Evolutionary conservation across 2,113 vertebrate species (phyloP).

Genomic region (Notothenia rossii): DNA sequence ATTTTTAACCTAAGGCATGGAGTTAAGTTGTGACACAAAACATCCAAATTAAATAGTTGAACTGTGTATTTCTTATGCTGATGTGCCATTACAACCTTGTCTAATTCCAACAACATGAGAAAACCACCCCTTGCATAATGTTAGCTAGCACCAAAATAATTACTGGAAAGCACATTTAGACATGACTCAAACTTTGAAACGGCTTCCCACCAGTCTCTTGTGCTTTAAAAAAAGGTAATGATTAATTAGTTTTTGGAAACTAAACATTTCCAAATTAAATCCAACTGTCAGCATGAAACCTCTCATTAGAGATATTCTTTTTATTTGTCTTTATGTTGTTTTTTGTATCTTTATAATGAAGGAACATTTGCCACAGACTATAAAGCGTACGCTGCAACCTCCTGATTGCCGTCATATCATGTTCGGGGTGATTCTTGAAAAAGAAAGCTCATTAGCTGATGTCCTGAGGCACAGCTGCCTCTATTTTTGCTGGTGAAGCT

Average conservation of each 20-base stretch:
- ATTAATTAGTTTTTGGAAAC: slow-evolving; percentile 29
- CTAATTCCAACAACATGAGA: neutral
- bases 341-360: slow-evolving; percentile 39
- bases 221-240: neutral
- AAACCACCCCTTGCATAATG: neutral
- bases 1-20: no score
- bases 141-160: neutral
- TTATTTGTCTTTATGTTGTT: neutral
- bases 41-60: neutral
- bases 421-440: slow-evolving; percentile 28
- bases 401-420: neutral
- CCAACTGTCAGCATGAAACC: slow-evolving; percentile 16
- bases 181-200: slow-evolving; percentile 6
- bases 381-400: slow-evolving; percentile 5
- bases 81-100: neutral
- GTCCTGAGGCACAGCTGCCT: slow-evolving; percentile 70
- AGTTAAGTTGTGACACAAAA: neutral
- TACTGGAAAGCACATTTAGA: slow-evolving; percentile 15
- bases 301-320: slow-evolving; percentile 27
- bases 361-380: slow-evolving; percentile 56
- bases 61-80: neutral
- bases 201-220: neutral
- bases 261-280: slow-evolving; percentile 26
- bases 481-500: slow-evolving; percentile 51
- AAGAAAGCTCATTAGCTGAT: slow-evolving; percentile 70